Evolutionary conservation across 2,888 invertebrate species (phyloP).

Genomic region (Ormia ochracea): DNA sequence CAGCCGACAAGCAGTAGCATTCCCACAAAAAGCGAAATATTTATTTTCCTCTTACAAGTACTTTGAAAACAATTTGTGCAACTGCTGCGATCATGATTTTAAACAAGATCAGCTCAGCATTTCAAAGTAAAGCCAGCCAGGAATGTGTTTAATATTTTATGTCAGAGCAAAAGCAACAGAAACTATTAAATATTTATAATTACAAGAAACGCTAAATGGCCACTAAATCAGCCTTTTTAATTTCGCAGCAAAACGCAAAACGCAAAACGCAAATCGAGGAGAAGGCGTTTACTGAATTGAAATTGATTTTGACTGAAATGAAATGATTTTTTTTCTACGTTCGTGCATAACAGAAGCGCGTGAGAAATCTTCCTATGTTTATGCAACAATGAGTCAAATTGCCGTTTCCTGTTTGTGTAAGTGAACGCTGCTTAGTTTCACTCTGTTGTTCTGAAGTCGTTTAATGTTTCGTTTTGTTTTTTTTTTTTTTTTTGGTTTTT

Average conservation of each 20-base stretch:
- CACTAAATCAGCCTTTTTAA: conserved; percentile 19
- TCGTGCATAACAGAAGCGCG: conserved; percentile 23
- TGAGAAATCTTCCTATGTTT: conserved; percentile 30
- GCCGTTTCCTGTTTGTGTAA: conserved; percentile 40
- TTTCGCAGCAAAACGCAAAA: neutral
- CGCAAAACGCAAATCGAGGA: neutral
- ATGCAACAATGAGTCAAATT: neutral
- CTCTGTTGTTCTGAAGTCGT: conserved; percentile 2
- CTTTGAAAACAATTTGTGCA: neutral
- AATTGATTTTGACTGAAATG: conserved; percentile 58
- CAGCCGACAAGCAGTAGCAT: neutral
- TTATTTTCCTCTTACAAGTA: too few species aligned
- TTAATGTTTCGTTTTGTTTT: neutral
- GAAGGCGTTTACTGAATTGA: conserved; percentile 53
- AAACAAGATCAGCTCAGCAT: neutral
- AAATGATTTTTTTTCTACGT: neutral
- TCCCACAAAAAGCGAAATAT: too few species aligned
- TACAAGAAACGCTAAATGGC: conserved; percentile 47
- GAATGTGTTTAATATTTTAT: conserved; percentile 9
- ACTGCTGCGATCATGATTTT: neutral
- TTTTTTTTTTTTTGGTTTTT: neutral
- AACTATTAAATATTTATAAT: conserved; percentile 44
- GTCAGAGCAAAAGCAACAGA: conserved; percentile 11
- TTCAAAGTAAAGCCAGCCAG: neutral
- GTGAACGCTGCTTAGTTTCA: neutral